These are phyloP conservation scores for Actenoides lindsayi DNA, from an alignment of 2,113 vertebrate species.

Conservation along the genomic window DNA sequence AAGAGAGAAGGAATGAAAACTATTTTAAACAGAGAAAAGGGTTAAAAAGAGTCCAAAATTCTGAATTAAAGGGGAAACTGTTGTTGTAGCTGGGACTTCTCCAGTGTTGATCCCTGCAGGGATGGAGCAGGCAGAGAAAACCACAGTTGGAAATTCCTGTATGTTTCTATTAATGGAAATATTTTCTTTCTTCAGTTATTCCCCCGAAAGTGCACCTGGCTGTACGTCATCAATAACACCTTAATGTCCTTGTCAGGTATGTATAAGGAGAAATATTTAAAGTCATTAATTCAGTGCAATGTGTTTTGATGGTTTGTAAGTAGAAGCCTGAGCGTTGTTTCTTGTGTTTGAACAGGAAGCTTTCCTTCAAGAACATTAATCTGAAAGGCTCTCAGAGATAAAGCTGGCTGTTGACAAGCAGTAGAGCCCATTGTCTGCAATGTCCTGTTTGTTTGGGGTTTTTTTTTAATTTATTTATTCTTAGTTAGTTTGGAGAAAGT, in stretches of 20 bases:
- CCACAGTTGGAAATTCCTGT: not conserved
- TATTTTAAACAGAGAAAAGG: not conserved
- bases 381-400: not conserved
- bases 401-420: not conserved
- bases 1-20: not conserved
- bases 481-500: not conserved
- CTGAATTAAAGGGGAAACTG: not conserved
- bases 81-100: not conserved
- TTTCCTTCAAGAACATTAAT: not conserved
- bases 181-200: constrained; percentile 81
- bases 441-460: no score
- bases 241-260: constrained; percentile 97
- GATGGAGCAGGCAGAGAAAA: not conserved
- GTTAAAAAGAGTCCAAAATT: not conserved
- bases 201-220: constrained; percentile 95
- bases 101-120: not conserved
- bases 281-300: fast-evolving
- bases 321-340: fast-evolving
- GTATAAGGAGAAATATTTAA: constrained; percentile 3
- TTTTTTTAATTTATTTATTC: not conserved
- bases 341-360: not conserved
- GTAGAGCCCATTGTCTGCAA: not conserved
- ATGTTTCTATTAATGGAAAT: not conserved
- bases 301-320: not conserved
- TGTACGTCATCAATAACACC: constrained; percentile 98